Base-by-base conservation (phyloP, 2,797 vertebrate genomes). In the Odontamblyopus lacepedii region DNA sequence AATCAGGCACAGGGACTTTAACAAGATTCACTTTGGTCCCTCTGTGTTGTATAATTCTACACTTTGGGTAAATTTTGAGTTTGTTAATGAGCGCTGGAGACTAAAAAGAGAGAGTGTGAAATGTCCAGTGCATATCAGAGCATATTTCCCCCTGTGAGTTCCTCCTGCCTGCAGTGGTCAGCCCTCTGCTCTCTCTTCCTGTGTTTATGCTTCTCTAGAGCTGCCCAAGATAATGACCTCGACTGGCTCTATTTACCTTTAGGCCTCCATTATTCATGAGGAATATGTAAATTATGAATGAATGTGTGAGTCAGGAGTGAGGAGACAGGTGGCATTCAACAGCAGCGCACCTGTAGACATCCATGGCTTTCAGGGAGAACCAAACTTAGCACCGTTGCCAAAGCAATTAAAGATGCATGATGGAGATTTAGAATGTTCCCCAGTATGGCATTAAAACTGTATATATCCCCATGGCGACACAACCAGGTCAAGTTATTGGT, bases 261-360 rank as follows among this genome's bases (percentile, higher is more conserved):
- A 66, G 57, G n/a, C 13, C 67, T 76, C 38, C 65, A 82, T 82
- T 74, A 70, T 79, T 32, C 68, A 79, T 74, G 41, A 71, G 62
- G 41, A 38, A n/a, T 11, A 70, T 53, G 61, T 53, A 75, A 73
- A 77, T 67, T 11, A 71, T 83, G 38, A 74, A 74, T 79, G 62
- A 16, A 76, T 71, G 59, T 15, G 62, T 44, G 62, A 29, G 63
- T 64, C 13, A 13, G 38, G 12, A 15, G 35, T 7, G 38, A 44
- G 64, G 9, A 26, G 44, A 66, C 44, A 66, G 64, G 64, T 51
- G 64, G 64, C 38, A 64, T 64, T 66, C 23, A 51, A 51, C 64
- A 50, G 9, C 64, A 12, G 16, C 44, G 29, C 64, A 66, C 64
- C 44, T 66, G 64, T 48, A 44, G n/a, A 23, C 19, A 11, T 19